A percentile compares a stretch with the other conserved stretches of the same genome.
Evolutionary conservation across 2,113 vertebrate genomes (phyloP).

Genomic region (Nothoprocta pentlandii): DNA sequence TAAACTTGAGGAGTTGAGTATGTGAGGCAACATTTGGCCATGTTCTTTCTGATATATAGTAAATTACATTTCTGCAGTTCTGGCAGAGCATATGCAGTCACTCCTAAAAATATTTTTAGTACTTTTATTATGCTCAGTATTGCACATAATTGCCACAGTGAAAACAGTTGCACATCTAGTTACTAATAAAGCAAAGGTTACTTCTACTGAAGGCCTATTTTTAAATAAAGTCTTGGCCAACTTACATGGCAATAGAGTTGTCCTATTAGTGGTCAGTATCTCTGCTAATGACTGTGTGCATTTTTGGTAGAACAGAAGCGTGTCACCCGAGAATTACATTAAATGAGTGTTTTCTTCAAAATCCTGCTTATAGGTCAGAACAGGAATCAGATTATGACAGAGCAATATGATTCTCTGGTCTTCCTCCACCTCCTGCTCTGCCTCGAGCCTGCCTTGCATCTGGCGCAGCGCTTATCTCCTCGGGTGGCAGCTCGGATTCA

Average conservation of each 20-base stretch:
- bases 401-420: background rate
- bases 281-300: background rate
- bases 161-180: background rate
- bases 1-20: background rate
- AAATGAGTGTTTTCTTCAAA: background rate
- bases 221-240: background rate
- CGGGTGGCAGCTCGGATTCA: too few relatives aligned
- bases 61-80: background rate
- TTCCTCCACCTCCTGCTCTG: background rate
- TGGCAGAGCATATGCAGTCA: background rate
- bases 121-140: background rate
- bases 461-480: background rate
- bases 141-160: background rate
- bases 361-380: background rate
- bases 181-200: constrained; percentile 1
- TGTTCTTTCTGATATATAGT: background rate
- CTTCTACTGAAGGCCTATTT: background rate
- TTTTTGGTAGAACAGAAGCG: background rate
- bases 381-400: background rate
- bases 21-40: background rate
- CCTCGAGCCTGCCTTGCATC: background rate
- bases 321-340: background rate
- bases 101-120: background rate
- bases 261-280: background rate
- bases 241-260: rapidly evolving